phyloP scores from a whole-genome alignment of 1,140 invertebrate genomes.

The Ceratina japonica region DNA sequence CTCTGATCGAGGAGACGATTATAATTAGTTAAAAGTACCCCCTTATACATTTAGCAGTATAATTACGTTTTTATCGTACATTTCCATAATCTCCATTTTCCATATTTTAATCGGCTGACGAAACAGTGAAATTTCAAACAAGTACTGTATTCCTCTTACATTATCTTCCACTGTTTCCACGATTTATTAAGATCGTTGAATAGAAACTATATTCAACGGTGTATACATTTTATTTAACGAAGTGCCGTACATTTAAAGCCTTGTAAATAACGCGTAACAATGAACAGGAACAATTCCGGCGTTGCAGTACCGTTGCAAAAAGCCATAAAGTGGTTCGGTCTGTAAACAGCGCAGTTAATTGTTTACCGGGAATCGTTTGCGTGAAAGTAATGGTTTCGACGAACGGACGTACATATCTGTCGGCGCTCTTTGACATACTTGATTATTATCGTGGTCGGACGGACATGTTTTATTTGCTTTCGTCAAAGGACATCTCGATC shows the following conservation, averaged over 20 bases:
- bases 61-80: not conserved
- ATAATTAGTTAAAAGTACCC: not conserved
- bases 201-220: too few relatives aligned
- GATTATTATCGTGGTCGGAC: conserved; percentile 49
- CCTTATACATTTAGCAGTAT: not conserved
- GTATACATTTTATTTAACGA: not conserved
- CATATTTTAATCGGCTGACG: too few relatives aligned
- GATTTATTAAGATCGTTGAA: too few relatives aligned
- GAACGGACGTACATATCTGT: conserved; percentile 1
- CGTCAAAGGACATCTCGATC: conserved; percentile 43
- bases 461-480: conserved; percentile 52
- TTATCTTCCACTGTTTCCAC: too few relatives aligned
- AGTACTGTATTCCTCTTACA: too few relatives aligned
- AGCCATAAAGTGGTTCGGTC: not conserved
- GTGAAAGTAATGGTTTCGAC: conserved; percentile 37
- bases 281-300: not conserved
- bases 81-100: not conserved
- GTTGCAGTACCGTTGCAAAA: not conserved
- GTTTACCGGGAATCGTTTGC: conserved; percentile 16
- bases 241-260: not conserved
- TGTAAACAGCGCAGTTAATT: conserved; percentile 14
- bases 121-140: too few relatives aligned
- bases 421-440: conserved; percentile 7
- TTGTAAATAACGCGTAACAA: not conserved
- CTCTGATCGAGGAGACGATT: not conserved